phyloP scores from a whole-genome alignment of 2,888 invertebrate genomes.

The Pseudolycoriella hygida region DNA sequence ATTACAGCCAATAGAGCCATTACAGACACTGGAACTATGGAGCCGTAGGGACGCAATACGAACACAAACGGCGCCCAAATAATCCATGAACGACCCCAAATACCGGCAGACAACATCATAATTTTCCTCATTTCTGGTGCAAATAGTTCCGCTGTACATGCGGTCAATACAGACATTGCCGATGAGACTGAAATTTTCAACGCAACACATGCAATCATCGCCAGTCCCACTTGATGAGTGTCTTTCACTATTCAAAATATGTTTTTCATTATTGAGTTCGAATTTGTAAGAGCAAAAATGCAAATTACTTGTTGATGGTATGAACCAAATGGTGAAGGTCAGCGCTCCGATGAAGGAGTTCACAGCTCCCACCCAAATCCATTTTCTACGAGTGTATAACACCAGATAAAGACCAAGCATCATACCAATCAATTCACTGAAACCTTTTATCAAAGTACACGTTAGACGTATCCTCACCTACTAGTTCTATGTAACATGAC shows the following conservation, averaged over 20 bases:
- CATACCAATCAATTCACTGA: constrained; percentile 24
- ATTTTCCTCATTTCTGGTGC: constrained; percentile 24
- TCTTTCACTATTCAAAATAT: constrained; percentile 16
- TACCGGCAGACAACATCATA: constrained; percentile 25
- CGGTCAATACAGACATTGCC: constrained; percentile 26
- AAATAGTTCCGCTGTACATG: constrained; percentile 28
- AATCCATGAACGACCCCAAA: constrained; percentile 29
- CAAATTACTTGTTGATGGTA: constrained; percentile 20
- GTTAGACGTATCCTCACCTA: too few species aligned
- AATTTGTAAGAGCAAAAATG: neutral
- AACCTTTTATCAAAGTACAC: neutral
- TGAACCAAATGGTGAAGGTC: constrained; percentile 26
- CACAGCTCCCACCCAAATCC: constrained; percentile 26
- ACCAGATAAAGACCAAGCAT: constrained; percentile 26
- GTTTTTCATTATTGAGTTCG: neutral
- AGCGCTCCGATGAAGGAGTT: constrained; percentile 24
- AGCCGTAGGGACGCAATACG: constrained; percentile 24
- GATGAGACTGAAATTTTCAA: constrained; percentile 29
- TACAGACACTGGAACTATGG: constrained; percentile 25
- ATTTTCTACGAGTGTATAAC: constrained; percentile 23
- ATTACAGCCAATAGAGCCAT: constrained; percentile 23
- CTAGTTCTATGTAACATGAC: too few species aligned
- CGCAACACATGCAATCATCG: constrained; percentile 28
- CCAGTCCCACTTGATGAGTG: constrained; percentile 20
- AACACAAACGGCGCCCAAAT: constrained; percentile 27